Evolutionary conservation across 2,888 invertebrate genomes (phyloP).

Genomic region (Margaritifera margaritifera): DNA sequence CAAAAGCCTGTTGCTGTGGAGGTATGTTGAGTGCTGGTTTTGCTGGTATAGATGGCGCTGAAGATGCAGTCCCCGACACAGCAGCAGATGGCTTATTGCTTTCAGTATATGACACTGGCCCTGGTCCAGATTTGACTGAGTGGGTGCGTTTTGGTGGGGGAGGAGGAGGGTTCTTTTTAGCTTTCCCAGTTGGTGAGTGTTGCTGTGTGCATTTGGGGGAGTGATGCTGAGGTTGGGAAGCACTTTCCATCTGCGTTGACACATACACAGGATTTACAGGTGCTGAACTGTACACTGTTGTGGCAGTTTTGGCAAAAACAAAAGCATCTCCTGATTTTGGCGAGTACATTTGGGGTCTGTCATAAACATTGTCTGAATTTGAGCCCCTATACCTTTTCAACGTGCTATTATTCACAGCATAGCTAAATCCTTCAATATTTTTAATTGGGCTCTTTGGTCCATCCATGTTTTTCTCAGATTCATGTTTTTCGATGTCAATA

Average conservation of each 20-base stretch:
- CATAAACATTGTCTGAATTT: slow-evolving; percentile 58
- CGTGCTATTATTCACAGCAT: slow-evolving; percentile 38
- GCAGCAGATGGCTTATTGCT: slow-evolving; percentile 1
- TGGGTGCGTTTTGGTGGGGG: slow-evolving; percentile 75
- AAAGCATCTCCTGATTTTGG: slow-evolving; percentile 38
- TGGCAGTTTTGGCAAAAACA: slow-evolving; percentile 17
- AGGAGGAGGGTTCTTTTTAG: slow-evolving; percentile 71
- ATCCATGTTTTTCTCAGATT: slow-evolving; percentile 54
- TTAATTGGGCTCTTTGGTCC: slow-evolving; percentile 45
- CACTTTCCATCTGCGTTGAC: slow-evolving; percentile 41
- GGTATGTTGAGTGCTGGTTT: slow-evolving; percentile 42
- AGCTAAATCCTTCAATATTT: slow-evolving; percentile 40
- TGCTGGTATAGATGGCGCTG: slow-evolving; percentile 34
- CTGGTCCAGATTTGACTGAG: slow-evolving; percentile 62
- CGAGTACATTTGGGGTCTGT: slow-evolving; percentile 50
- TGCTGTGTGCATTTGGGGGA: slow-evolving; percentile 43
- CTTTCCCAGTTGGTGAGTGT: slow-evolving; percentile 37
- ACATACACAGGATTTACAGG: slow-evolving; percentile 41
- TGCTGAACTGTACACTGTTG: slow-evolving; percentile 29
- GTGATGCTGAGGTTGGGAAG: slow-evolving; percentile 32
- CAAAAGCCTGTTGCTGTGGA: slow-evolving; percentile 68
- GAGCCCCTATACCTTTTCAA: slow-evolving; percentile 23
- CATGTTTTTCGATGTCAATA: slow-evolving; percentile 58
- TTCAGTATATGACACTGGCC: slow-evolving; percentile 2
- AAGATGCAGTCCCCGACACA: slow-evolving; percentile 21